Conservation (phyloP, 1,140 invertebrate species). For the Uloborus diversus region DNA sequence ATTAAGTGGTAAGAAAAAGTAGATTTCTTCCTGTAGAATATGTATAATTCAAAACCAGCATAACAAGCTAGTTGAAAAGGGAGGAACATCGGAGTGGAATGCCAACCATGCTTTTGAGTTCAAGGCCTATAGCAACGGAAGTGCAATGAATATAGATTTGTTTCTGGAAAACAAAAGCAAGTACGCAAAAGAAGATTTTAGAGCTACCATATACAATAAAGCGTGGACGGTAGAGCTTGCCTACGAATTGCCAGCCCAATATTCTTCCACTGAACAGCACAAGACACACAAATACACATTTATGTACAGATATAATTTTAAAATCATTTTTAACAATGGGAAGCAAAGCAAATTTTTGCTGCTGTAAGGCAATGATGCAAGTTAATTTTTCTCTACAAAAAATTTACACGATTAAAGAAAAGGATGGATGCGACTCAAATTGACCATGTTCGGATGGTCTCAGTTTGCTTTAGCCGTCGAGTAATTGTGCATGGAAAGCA, state of each 20-base stretch:
- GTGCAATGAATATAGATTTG: background rate
- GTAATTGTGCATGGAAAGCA: constrained; percentile 38
- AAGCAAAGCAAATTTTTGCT: background rate
- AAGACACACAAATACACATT: background rate
- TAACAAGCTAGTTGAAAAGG: background rate
- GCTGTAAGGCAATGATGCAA: background rate
- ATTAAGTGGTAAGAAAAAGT: no score
- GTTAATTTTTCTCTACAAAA: background rate
- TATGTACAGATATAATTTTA: constrained; percentile 24
- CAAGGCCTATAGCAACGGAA: constrained; percentile 3
- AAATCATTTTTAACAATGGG: background rate
- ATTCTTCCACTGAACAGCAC: background rate
- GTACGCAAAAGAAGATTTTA: background rate
- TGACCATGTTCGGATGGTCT: background rate
- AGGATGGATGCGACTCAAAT: constrained; percentile 30
- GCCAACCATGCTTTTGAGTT: background rate
- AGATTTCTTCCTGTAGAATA: no score
- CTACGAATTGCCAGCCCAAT: background rate
- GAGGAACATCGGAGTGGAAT: constrained; percentile 34
- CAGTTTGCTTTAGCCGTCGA: constrained; percentile 25
- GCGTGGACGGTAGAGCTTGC: constrained; percentile 48
- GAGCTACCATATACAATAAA: constrained; percentile 16
- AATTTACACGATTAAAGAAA: background rate
- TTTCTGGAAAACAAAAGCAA: background rate
- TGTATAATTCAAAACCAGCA: no score